A percentile compares a stretch with the other conserved stretches of the same genome.
Conservation (phyloP, 2,113 vertebrate genomes). For the Corythoichthys intestinalis region DNA sequence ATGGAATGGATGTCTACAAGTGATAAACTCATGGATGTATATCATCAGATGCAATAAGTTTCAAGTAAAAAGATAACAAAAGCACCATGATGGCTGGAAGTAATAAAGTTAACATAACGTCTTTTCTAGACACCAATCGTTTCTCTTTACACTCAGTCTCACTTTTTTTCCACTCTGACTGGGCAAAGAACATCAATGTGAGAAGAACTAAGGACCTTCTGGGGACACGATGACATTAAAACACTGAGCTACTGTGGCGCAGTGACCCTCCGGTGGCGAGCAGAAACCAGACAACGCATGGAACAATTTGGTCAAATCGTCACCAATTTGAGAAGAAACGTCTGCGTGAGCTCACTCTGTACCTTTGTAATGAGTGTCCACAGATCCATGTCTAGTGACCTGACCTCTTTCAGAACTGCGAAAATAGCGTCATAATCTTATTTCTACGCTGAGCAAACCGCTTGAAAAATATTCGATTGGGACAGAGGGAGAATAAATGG, state of each 20-base stretch:
- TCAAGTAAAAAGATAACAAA: too few species aligned
- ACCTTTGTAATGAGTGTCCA: background rate
- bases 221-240: slow-evolving; percentile 30
- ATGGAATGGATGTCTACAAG: too few species aligned
- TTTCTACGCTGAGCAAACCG: background rate
- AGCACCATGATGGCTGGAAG: background rate
- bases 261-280: slow-evolving; percentile 3
- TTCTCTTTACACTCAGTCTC: slow-evolving; percentile 39
- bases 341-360: slow-evolving; percentile 1
- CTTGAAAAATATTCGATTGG: slow-evolving; percentile 9
- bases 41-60: too few species aligned
- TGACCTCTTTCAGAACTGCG: background rate
- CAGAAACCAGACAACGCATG: slow-evolving; percentile 10
- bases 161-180: background rate
- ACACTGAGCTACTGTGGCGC: background rate
- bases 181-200: slow-evolving; percentile 29
- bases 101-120: slow-evolving; percentile 28
- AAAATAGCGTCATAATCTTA: background rate
- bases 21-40: too few species aligned
- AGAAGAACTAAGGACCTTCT: slow-evolving; percentile 31
- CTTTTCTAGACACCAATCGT: slow-evolving; percentile 39
- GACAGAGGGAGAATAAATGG: slow-evolving; percentile 42
- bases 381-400: background rate
- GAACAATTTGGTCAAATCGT: slow-evolving; percentile 4
- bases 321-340: background rate